Base-by-base conservation (phyloP, 2,888 invertebrate genomes). In the Lithophane leautieri region DNA sequence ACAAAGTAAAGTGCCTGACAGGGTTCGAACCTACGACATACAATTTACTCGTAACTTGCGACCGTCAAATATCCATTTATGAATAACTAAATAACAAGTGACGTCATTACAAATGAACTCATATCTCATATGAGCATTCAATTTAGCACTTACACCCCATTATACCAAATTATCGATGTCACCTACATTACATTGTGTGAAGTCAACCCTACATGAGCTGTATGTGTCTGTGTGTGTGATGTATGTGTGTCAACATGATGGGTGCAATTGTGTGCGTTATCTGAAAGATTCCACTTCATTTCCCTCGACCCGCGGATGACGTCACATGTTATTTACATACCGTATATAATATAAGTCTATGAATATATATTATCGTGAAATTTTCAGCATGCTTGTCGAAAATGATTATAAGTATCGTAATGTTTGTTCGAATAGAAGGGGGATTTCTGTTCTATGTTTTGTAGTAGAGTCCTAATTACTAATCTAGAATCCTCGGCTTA, bases 281-380 rank as follows among this genome's bases (percentile, higher is more conserved):
- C 96, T 93, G 94, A 91, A 94, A 95, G 95, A 96, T 96, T 96
- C 96, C 96, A 94, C 95, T 94, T 96, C 96, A 96, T 96, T 96
- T 96, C 95, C 96, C 94, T 87, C 95, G 94, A 94, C 95, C 95
- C 95, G 92, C 90, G 92, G 91, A 91, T 95, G 94, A 94, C 94
- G 93, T 94, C 93, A 95, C 94, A 92, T 76, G 67, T 91, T 92
- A 94, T 92, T 89, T 92, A 90, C 86, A 88, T 86, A 81, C 65
- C 71, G 65, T 76, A 80, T 67, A 69, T 82, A 63, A 77, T 69
- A 58, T 76, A 72, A 63, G 44, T 50, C 28, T 60, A 42, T 79
- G 76, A 50, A 60, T 65, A 60, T 22, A n/a, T 4, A 34, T 54
- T 54, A 63, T 47, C 11, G 67, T 42, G 22, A 63, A 0, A 22